These are phyloP conservation scores for Nemopilema nomurai DNA, from an alignment of 30 jellyfish, hydroid and myxozoan species.

Conservation along the genomic window DNA sequence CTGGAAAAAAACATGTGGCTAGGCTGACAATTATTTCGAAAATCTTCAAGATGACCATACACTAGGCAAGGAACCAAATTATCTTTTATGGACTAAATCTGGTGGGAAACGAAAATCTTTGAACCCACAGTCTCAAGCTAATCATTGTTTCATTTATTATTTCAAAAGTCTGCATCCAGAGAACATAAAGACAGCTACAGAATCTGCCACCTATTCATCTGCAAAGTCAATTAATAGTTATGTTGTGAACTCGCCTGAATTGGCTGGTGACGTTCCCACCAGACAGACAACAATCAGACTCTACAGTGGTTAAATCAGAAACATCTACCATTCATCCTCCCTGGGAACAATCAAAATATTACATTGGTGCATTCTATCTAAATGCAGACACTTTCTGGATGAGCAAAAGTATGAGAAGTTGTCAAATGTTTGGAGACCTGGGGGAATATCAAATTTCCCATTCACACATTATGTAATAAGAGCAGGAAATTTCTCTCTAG, in stretches of 20 bases:
- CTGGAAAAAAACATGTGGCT: not conserved
- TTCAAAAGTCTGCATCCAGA: not conserved
- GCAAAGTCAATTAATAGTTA: not conserved
- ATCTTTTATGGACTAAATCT: not conserved
- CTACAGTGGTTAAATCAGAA: not conserved
- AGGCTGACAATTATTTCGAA: not conserved
- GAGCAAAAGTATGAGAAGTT: conserved; percentile 3
- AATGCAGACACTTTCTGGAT: not conserved
- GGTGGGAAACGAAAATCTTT: not conserved
- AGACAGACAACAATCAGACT: not conserved
- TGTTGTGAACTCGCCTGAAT: not conserved
- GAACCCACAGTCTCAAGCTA: not conserved
- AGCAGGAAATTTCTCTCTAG: not conserved
- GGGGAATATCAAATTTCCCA: not conserved
- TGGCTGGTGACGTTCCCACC: not conserved
- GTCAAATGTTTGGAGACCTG: conserved; percentile 22
- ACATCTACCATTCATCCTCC: not conserved
- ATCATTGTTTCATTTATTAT: not conserved
- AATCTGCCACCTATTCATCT: not conserved
- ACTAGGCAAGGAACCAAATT: not conserved
- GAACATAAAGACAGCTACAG: not conserved
- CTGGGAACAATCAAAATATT: not conserved
- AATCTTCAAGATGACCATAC: not conserved
- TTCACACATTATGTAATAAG: not conserved
- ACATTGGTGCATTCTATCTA: not conserved